A percentile compares a stretch with the other conserved stretches of the same genome.
phyloP scores from a whole-genome alignment of 2,113 vertebrate genomes.

The Alces alces region DNA sequence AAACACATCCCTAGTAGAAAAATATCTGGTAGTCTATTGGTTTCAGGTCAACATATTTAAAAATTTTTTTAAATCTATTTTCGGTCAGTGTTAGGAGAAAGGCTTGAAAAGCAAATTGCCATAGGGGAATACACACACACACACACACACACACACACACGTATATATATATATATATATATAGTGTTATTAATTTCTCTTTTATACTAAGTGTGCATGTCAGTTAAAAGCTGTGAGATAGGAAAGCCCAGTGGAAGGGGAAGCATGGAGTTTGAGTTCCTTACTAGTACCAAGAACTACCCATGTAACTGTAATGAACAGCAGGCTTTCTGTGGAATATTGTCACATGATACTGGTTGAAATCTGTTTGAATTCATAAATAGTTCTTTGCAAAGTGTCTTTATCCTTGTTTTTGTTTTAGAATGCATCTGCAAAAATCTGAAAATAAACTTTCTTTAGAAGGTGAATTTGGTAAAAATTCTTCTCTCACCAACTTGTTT shows the following conservation, averaged over 20 bases:
- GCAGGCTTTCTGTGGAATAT: background rate
- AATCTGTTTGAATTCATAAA: background rate
- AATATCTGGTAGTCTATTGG: background rate
- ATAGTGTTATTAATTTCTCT: background rate
- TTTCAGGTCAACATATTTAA: background rate
- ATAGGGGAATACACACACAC: background rate
- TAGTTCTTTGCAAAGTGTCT: background rate
- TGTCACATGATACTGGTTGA: background rate
- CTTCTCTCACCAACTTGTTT: conserved; percentile 44
- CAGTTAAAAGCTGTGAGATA: background rate
- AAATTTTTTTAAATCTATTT: background rate
- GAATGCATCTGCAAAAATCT: conserved; percentile 9
- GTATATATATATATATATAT: background rate
- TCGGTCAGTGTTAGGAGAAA: background rate
- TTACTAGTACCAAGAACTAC: background rate
- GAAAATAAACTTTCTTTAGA: conserved; percentile 47
- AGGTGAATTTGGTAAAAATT: conserved; percentile 50
- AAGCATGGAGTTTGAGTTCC: background rate
- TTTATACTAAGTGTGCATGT: background rate
- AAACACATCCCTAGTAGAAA: background rate
- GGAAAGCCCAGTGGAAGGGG: background rate
- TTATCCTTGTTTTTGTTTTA: conserved; percentile 7
- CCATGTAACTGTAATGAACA: background rate
- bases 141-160: no score
- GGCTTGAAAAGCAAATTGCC: background rate